Evolutionary conservation across 2,797 vertebrate genomes (phyloP).

Genomic region (Amniataba percoides): DNA sequence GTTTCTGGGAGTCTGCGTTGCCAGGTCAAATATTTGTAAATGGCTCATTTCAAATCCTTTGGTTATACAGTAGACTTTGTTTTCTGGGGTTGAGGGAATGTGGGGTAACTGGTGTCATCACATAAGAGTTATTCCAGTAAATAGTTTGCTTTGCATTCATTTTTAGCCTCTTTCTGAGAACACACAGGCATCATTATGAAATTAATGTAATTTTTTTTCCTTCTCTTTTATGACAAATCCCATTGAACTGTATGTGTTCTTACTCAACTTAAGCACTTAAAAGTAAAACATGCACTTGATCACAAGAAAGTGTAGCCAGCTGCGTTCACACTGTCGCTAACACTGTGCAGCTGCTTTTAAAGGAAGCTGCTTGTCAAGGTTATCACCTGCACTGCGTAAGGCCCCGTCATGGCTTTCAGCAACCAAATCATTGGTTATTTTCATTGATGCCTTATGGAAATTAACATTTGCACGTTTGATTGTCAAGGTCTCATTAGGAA

Average conservation of each 20-base stretch:
- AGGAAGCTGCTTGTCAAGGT: slow-evolving; percentile 4
- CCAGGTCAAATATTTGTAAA: slow-evolving; percentile 54
- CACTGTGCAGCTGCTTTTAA: neutral
- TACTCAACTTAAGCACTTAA: neutral
- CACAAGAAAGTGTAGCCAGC: neutral
- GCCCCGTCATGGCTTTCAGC: slow-evolving; percentile 6
- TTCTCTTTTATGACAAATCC: neutral
- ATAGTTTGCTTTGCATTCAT: neutral
- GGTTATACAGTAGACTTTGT: neutral
- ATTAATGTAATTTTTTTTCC: neutral
- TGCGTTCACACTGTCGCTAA: neutral
- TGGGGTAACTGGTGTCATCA: neutral
- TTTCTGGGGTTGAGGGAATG: neutral
- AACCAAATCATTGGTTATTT: slow-evolving; percentile 1
- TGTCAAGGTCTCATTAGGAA: slow-evolving; percentile 21
- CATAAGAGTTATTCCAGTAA: neutral
- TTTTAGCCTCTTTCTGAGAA: neutral
- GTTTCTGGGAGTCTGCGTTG: slow-evolving; percentile 44
- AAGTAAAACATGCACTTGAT: slow-evolving; percentile 15
- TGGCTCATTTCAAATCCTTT: slow-evolving; percentile 33
- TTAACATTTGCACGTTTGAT: slow-evolving; percentile 24
- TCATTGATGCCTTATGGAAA: slow-evolving; percentile 48
- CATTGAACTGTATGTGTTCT: neutral
- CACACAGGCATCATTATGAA: neutral
- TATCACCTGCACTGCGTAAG: slow-evolving; percentile 15